Conservation (phyloP, 2,113 vertebrate species). For the Hippocampus guttulatus region DNA sequence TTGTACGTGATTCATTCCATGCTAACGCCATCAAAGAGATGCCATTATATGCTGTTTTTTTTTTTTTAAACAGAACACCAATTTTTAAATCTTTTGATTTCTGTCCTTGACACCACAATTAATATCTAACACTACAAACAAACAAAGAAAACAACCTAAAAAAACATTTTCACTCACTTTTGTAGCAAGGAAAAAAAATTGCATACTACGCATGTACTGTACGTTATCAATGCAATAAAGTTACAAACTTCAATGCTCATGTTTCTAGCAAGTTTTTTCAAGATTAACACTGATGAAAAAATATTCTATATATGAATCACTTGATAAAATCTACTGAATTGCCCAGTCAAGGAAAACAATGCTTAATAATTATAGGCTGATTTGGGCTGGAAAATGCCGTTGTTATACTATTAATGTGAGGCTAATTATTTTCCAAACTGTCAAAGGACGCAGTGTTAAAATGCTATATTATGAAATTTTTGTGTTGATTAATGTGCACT, state of each 20-base stretch:
- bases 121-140: conserved; percentile 3
- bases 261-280: neutral
- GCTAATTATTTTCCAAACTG: neutral
- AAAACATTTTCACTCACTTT: neutral
- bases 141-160: neutral
- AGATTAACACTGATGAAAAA: no score
- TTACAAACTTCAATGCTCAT: neutral
- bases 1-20: neutral
- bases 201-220: neutral
- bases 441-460: no score
- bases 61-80: neutral
- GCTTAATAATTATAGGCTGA: no score
- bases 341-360: no score
- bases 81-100: neutral
- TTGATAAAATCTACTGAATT: no score
- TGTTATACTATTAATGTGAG: neutral
- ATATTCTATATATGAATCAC: no score
- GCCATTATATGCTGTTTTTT: neutral
- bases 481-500: no score
- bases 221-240: neutral
- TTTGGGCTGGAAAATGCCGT: no score
- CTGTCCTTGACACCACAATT: neutral
- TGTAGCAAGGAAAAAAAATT: neutral
- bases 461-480: no score
- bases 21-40: neutral